phyloP scores from a whole-genome alignment of 2,113 vertebrate genomes.

The Tupaia tana region DNA sequence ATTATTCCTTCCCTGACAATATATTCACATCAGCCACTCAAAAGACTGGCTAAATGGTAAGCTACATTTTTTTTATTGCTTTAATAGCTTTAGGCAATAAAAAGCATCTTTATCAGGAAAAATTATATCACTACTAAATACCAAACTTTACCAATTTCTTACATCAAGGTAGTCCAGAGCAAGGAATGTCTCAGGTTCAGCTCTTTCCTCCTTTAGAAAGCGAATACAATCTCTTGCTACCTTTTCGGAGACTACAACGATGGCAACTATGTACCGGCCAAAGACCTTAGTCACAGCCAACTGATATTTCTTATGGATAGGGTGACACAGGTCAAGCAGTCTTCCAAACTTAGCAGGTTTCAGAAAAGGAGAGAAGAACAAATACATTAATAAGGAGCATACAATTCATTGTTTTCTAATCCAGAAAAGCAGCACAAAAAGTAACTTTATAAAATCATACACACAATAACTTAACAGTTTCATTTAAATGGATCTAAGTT shows the following conservation, averaged over 20 bases:
- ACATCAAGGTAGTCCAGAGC: constrained; percentile 95
- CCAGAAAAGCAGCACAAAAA: constrained; percentile 13
- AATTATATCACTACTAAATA: neutral
- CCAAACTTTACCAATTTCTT: constrained; percentile 75
- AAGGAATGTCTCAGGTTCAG: constrained; percentile 96
- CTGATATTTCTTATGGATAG: constrained; percentile 97
- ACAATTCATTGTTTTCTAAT: neutral
- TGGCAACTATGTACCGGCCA: constrained; percentile 91
- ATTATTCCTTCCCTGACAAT: neutral
- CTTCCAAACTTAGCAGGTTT: constrained; percentile 91
- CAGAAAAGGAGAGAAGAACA: constrained; percentile 51
- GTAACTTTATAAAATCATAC: constrained; percentile 19
- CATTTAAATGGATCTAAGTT: neutral
- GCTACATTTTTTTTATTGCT: neutral
- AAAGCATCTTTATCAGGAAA: constrained; percentile 10
- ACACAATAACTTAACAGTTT: neutral
- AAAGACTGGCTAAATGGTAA: neutral
- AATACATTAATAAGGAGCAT: constrained; percentile 4
- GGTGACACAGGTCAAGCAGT: constrained; percentile 94
- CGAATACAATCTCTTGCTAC: constrained; percentile 93
- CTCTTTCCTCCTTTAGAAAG: constrained; percentile 93
- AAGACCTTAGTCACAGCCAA: constrained; percentile 96
- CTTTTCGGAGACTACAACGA: constrained; percentile 94
- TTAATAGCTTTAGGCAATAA: constrained; percentile 1
- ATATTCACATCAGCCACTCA: neutral